Conservation (phyloP, 2,888 invertebrate species). For the Cheilosia urbana region DNA sequence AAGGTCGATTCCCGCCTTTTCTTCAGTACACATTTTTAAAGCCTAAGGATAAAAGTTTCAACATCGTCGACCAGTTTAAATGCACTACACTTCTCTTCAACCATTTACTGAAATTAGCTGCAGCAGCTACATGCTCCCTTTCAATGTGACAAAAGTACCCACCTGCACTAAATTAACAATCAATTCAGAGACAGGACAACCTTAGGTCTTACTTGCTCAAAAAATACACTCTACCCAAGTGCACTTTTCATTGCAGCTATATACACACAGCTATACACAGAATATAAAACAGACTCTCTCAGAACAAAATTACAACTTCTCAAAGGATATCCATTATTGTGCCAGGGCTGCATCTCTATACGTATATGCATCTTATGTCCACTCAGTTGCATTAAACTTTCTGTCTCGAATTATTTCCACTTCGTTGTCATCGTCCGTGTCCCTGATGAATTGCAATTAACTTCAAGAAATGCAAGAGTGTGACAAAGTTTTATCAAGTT, state of each 20-base stretch:
- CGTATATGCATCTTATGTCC: not conserved
- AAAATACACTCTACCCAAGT: no score
- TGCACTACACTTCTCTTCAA: no score
- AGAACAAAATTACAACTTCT: constrained; percentile 5
- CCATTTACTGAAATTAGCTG: no score
- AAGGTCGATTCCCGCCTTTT: no score
- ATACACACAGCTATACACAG: not conserved
- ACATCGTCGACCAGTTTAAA: no score
- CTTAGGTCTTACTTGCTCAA: no score
- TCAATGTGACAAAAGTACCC: no score
- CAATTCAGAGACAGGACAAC: no score
- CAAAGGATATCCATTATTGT: not conserved
- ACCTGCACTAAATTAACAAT: no score
- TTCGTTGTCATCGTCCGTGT: constrained; percentile 62
- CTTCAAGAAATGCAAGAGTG: constrained; percentile 64
- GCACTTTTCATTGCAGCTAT: not conserved
- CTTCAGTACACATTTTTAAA: no score
- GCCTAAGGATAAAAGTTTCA: no score
- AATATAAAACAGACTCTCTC: not conserved
- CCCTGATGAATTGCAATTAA: constrained; percentile 77
- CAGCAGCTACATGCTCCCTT: no score
- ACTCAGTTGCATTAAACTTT: constrained; percentile 41
- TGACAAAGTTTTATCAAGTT: constrained; percentile 57
- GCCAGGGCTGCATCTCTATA: not conserved
- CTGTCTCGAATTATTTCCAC: constrained; percentile 58